Evolutionary conservation across 2,797 vertebrate species (phyloP), one percentile per base, ranked within the genome.

Genomic region (Chrosomus eos): DNA sequence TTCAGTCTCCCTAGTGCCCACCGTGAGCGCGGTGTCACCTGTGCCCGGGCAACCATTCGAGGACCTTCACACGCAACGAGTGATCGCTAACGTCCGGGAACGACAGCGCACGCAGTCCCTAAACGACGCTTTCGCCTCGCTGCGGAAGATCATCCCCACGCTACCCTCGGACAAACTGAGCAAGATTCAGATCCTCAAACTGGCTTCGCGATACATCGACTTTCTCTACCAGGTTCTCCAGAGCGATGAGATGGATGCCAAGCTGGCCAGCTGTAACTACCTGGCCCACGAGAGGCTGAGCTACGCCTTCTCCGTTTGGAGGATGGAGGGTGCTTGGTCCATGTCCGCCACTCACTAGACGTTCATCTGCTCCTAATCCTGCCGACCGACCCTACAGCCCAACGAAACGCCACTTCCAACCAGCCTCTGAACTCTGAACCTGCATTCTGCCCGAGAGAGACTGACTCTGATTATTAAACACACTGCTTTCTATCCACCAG

Each of bases 301-400:
- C 93, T 98, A 97, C 0, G 97, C 97, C 87, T 98, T 98, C 92
- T 98, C 97, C 0, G 96, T 98, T 14, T 98, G 97, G 97, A 97
- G 97, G 94, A 98, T 98, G 97, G 97, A 98, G 92, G 97, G 97
- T 23, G 97, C 97, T 89, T 98, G 97, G 97, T 96, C 97, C 84
- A 96, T 97, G 96, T 98, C 97, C 3, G 93, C 97, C 1, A 95
- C 96, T 62, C 97, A 97, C 90, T 98, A 96, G 88, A 82, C 14
- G 10, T 53, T 31, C 36, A 23, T 33, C 58, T 38, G 10, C 40
- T 79, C 38, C 66, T 70, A 73, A 80, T 64, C 48, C 28, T n/a
- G 62, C 40, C 55, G 16, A 28, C 82, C 28, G 43, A 68, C 75
- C 18, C 33, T n/a, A 58, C 73, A 75, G 51, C 73, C 13, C 53